phyloP scores from a whole-genome alignment of 1,140 invertebrate species.

The Aradophagus sp. region DNA sequence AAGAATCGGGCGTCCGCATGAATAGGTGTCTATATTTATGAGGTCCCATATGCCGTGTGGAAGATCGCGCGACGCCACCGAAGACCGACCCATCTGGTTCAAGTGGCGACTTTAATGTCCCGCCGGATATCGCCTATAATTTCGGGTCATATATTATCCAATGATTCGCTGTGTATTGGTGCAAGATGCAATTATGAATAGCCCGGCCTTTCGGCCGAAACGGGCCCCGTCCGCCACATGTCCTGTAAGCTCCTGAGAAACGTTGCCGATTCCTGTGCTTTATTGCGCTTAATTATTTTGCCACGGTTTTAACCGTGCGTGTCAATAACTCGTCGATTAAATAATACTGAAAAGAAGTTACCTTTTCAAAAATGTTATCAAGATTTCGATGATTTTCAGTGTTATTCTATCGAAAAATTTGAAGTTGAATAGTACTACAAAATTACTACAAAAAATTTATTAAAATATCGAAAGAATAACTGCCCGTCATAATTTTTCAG shows the following conservation, averaged over 20 bases:
- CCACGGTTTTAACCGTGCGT: conserved; percentile 33
- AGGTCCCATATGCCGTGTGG: conserved; percentile 66
- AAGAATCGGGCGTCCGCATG: conserved; percentile 42
- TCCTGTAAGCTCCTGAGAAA: conserved; percentile 55
- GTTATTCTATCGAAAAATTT: no score
- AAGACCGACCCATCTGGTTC: conserved; percentile 71
- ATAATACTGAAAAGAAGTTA: not conserved
- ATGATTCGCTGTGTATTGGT: conserved; percentile 72
- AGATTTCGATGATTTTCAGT: no score
- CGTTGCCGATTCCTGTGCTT: conserved; percentile 40
- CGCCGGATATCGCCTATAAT: conserved; percentile 74
- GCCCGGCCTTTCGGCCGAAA: conserved; percentile 55
- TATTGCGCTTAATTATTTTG: conserved; percentile 32
- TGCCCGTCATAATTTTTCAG: no score
- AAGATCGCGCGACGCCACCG: conserved; percentile 60
- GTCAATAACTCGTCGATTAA: conserved; percentile 24
- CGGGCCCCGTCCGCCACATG: conserved; percentile 68
- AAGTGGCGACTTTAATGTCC: conserved; percentile 72
- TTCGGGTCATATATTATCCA: conserved; percentile 75
- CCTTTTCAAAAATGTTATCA: no score
- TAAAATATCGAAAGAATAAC: no score
- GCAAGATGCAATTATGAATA: conserved; percentile 73
- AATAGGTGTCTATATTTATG: conserved; percentile 70
- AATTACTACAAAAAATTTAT: no score
- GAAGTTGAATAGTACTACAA: no score